Evolutionary conservation across 2,888 invertebrate genomes (phyloP).

Genomic region (Patella pellucida): DNA sequence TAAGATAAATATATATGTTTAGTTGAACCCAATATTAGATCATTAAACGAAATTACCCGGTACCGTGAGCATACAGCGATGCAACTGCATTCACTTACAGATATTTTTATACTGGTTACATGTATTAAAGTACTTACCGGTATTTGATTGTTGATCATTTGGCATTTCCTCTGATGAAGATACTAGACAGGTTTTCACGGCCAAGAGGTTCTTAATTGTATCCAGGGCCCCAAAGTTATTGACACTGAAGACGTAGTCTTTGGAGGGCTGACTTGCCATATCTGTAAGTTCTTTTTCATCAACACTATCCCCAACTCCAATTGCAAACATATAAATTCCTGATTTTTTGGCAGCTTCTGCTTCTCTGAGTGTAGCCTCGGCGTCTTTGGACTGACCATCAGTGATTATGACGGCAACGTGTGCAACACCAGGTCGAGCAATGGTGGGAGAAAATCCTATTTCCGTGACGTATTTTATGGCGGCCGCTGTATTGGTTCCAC

Average conservation of each 20-base stretch:
- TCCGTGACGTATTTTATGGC: conserved; percentile 43
- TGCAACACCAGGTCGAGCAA: conserved; percentile 43
- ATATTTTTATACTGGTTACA: no score
- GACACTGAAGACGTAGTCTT: conserved; percentile 52
- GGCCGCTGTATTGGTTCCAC: conserved; percentile 49
- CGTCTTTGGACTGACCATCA: conserved; percentile 57
- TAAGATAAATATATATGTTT: no score
- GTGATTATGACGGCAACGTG: conserved; percentile 60
- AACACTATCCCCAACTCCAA: conserved; percentile 57
- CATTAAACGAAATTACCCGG: no score
- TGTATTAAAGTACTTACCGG: no score
- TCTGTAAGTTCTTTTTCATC: conserved; percentile 49
- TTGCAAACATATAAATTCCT: conserved; percentile 57
- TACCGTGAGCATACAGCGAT: no score
- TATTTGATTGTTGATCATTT: conserved; percentile 28
- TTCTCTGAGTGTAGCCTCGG: conserved; percentile 44
- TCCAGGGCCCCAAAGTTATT: conserved; percentile 52
- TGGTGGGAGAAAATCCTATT: conserved; percentile 38
- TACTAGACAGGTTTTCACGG: conserved; percentile 53
- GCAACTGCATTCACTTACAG: no score
- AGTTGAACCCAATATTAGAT: no score
- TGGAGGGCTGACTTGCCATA: conserved; percentile 52
- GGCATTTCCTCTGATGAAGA: conserved; percentile 25
- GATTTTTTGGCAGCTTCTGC: conserved; percentile 45
- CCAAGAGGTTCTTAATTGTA: conserved; percentile 52